phyloP scores from a whole-genome alignment of 2,888 invertebrate genomes.

The Eupithecia tripunctaria region DNA sequence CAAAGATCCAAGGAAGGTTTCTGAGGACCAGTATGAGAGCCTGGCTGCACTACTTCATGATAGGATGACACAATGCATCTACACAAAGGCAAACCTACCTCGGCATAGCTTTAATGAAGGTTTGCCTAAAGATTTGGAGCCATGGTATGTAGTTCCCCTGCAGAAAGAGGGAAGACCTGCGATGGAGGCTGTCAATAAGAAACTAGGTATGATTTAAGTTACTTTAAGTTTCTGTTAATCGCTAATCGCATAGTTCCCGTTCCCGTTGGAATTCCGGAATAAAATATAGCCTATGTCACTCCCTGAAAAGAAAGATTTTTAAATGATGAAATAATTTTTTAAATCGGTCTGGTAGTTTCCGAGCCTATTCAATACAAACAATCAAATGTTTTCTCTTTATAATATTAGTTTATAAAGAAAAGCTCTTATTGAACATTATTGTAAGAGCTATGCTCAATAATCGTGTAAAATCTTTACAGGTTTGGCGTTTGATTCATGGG shows the following conservation, averaged over 20 bases:
- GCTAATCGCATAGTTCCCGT: too few relatives aligned
- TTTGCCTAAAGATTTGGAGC: constrained; percentile 85
- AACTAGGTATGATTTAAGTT: constrained; percentile 84
- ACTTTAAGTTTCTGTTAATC: neutral
- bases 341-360: too few relatives aligned
- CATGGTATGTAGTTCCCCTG: constrained; percentile 94
- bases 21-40: constrained; percentile 67
- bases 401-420: neutral
- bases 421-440: neutral
- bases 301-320: too few relatives aligned
- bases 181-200: constrained; percentile 90
- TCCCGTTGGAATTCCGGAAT: too few relatives aligned
- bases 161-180: constrained; percentile 90
- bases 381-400: too few relatives aligned
- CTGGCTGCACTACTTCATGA: constrained; percentile 90
- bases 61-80: constrained; percentile 96
- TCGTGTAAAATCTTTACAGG: constrained; percentile 76
- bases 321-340: too few relatives aligned
- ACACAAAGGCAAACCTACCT: constrained; percentile 87
- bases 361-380: too few relatives aligned
- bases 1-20: constrained; percentile 62
- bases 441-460: neutral
- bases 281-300: too few relatives aligned
- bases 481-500: constrained; percentile 96
- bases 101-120: constrained; percentile 87